A percentile compares a stretch with the other conserved stretches of the same genome.
phyloP scores from a whole-genome alignment of 2,113 vertebrate genomes.

The Paramormyrops kingsleyae region DNA sequence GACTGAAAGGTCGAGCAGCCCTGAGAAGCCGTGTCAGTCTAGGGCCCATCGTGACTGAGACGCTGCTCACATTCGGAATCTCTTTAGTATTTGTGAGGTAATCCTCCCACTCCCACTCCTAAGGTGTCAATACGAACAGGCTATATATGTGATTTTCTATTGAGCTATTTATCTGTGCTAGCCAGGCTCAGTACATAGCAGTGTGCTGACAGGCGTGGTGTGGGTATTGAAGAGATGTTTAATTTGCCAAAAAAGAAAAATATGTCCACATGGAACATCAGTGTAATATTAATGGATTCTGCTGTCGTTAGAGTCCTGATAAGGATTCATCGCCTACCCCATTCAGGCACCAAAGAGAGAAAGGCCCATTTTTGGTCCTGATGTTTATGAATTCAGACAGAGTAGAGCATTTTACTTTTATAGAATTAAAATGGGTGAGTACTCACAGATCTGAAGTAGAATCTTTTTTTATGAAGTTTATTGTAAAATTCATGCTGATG shows the following conservation, averaged over 20 bases:
- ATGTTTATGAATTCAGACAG: not conserved
- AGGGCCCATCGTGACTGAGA: not conserved
- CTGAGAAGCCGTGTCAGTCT: not conserved
- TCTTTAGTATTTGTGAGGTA: not conserved
- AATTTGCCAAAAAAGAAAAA: not conserved
- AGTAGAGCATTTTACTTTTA: not conserved
- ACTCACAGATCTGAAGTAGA: not conserved
- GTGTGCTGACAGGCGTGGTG: not conserved
- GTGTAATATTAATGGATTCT: not conserved
- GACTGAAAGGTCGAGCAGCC: not conserved
- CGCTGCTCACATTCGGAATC: not conserved
- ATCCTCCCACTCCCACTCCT: not conserved
- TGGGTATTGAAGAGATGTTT: not conserved
- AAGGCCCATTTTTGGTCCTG: not conserved
- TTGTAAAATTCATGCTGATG: not conserved
- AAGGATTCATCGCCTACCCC: not conserved
- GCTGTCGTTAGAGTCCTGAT: not conserved
- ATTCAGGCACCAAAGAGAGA: not conserved
- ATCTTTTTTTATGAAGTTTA: not conserved
- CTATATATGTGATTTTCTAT: not conserved
- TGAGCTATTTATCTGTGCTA: not conserved
- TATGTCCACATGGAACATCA: not conserved
- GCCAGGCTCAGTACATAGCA: not conserved
- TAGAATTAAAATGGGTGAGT: not conserved
- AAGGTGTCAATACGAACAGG: not conserved